Conservation (phyloP, 2,797 vertebrate genomes). For the Halcyon leucocephala region DNA sequence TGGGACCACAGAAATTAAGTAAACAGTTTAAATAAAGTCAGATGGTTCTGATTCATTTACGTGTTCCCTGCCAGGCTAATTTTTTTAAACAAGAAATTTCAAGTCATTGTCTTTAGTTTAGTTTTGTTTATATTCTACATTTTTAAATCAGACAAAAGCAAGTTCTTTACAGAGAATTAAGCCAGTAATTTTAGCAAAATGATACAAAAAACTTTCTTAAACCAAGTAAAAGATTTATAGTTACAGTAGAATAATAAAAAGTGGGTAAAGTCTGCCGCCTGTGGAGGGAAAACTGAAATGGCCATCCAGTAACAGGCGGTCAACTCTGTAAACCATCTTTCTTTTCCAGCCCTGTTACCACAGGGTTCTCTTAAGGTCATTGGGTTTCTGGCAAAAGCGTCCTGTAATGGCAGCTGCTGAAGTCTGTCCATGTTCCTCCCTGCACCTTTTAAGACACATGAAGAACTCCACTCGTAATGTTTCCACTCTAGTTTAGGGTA, state of each 20-base stretch:
- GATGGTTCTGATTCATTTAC: slow-evolving; percentile 33
- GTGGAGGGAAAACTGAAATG: slow-evolving; percentile 73
- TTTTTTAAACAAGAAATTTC: slow-evolving; percentile 64
- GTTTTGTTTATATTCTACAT: slow-evolving; percentile 68
- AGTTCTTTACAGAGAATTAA: slow-evolving; percentile 81
- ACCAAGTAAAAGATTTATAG: slow-evolving; percentile 80
- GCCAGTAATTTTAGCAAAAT: slow-evolving; percentile 83
- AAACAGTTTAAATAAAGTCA: slow-evolving; percentile 67
- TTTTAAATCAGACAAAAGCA: slow-evolving; percentile 75
- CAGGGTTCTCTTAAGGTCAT: slow-evolving; percentile 72
- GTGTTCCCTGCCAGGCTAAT: slow-evolving; percentile 63
- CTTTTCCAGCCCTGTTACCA: slow-evolving; percentile 71
- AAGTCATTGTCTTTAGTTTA: slow-evolving; percentile 60
- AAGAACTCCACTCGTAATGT: slow-evolving; percentile 75
- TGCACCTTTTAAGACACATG: slow-evolving; percentile 80
- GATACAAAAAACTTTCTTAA: slow-evolving; percentile 83
- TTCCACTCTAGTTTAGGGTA: slow-evolving; percentile 77
- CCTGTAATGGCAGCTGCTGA: slow-evolving; percentile 76
- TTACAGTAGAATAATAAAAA: slow-evolving; percentile 80
- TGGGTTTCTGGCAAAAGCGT: slow-evolving; percentile 71
- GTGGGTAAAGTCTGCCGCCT: slow-evolving; percentile 72
- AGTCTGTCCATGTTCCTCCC: slow-evolving; percentile 75
- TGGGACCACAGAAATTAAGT: slow-evolving; percentile 24
- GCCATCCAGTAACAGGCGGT: slow-evolving; percentile 74
- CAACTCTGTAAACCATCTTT: slow-evolving; percentile 76